Base-by-base conservation (phyloP, 1,140 invertebrate species). In the Micrasema longulum region DNA sequence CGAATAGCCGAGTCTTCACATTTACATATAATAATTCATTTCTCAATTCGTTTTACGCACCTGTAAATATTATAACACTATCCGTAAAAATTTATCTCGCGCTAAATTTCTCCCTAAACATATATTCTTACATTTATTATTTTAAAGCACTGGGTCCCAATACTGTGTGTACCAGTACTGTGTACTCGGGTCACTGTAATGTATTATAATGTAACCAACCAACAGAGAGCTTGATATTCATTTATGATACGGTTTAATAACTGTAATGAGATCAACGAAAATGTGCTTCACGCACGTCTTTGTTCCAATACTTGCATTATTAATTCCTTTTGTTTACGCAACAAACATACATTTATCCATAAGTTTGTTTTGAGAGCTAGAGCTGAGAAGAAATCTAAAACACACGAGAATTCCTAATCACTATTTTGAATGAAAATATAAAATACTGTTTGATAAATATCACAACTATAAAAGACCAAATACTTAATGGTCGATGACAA, bases 1-100 rank as follows among this genome's bases (percentile, higher is more conserved):
- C 43, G 11, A 31, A 22, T 50, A 64, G 45, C 47, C 23, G 26
- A 38, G 48, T 66, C 35, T 26, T 45, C 47, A 64, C 23, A 47
- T 22, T 31, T 31, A 31, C 26, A 18, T 31, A 43, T 64, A 16
- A 64, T 64, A 20, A 45, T 47, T 45, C 22, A 22, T 64, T 66
- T 66, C 45, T 50, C 45, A 66, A 66, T 66, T 66, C 45, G 48
- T 66, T 66, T 66, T 52, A 62, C 53, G 55, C 67, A 60, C 67
- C 67, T 48, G 53, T 45, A 45, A 57, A 55, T 55, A 26, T 45
- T 47, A 62, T 66, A 52, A 47, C 55, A 14, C 55, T 60, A 60
- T 41, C 18, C 10, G 38, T 60, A 69, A 38, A 69, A 62, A 69
- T 62, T 68, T 68, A 69, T 60, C 67, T 62, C 55, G 48, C 47